Evolutionary conservation across 2,797 vertebrate species (phyloP), one percentile per base, ranked within the genome.

Genomic region (Dipus sagitta): DNA sequence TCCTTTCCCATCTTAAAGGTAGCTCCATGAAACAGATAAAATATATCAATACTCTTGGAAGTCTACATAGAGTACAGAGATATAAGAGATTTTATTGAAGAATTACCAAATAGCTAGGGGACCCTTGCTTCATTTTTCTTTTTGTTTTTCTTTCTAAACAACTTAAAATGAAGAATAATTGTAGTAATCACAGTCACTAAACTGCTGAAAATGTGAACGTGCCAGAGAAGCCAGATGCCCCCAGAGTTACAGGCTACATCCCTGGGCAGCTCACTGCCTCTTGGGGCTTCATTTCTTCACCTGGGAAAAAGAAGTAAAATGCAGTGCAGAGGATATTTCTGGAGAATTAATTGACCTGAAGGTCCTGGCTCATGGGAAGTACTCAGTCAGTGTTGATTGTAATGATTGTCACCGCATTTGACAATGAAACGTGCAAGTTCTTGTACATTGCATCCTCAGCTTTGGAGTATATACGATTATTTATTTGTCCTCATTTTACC

Each of bases 81-180:
- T 80, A 6, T 34, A 80, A 92, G 23, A 14, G 81, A 68, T 30
- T 76, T 90, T 64, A 15, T 77, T 86, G 30, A 70, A 32, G 38
- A 75, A 74, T 94, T 94, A 74, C 34, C 38, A 58, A 81, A 23
- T 62, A 88, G 21, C 65, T 65, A 18, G 3, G 70, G 54, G 78
- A 8, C 4, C 47, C 38, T 71, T 86, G 14, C 60, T 87, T 74
- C 32, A 52, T 62, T 62, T 32, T 85, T 88, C 91, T 75, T 6
- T 42, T 91, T 74, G 13, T 82, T 90, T 52, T 94, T 80, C 38
- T 76, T 90, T 92, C 65, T 92, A 85, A 92, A 72, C 17, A 75
- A 38, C 30, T 60, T 30, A 92, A 82, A 67, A 74, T 38, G 62
- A 80, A 86, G 23, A 89, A 42, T 84, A 20, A 32, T 34, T 74